Evolutionary conservation across 2,797 vertebrate genomes (phyloP), one percentile per base, ranked within the genome.

Genomic region (Parotocinclus haroldoi): DNA sequence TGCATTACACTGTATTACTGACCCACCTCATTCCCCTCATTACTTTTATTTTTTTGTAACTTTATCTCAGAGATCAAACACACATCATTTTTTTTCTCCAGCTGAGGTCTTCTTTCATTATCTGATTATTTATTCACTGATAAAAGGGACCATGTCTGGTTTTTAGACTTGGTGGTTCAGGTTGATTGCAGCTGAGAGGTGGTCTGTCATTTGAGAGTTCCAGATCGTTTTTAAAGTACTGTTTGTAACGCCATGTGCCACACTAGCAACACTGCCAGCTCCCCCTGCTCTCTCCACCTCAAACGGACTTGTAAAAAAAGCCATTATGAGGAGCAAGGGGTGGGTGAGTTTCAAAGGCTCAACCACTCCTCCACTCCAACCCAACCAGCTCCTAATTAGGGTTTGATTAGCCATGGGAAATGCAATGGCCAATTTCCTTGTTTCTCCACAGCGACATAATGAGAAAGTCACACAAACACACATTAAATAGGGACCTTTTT

Each of bases 171-270:
- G 71, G 76, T 58, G 80, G 80, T 77, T 80, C 76, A 76, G 78
- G 79, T 76, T 86, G 84, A 84, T 84, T 83, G 63, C 77, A 79
- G 75, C 50, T 45, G 69, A 66, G 14, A 53, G 73, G 78, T 75
- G 76, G 79, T 80, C 79, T 83, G 78, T 79, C 74, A 82, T 83
- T 85, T 79, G 46, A 62, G 58, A 73, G 71, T 44, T 13, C 66
- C 48, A 74, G 78, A 85, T 80, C 63, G 79, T 84, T 83, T 85
- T 84, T 84, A 82, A 84, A 87, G 79, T 81, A 75, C 76, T 75
- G 67, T 60, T 60, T 75, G 76, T 79, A 82, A 83, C 9, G 49
- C 72, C 81, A 78, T 78, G 64, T 74, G 17, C 53, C 66, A 48
- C 58, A 45, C 9, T 50, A 63, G 45, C 46, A 50, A 38, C 42